A percentile compares a stretch with the other conserved stretches of the same genome.
These are phyloP conservation scores for Entelurus aequoreus DNA, from an alignment of 2,113 vertebrate genomes.

Conservation along the genomic window DNA sequence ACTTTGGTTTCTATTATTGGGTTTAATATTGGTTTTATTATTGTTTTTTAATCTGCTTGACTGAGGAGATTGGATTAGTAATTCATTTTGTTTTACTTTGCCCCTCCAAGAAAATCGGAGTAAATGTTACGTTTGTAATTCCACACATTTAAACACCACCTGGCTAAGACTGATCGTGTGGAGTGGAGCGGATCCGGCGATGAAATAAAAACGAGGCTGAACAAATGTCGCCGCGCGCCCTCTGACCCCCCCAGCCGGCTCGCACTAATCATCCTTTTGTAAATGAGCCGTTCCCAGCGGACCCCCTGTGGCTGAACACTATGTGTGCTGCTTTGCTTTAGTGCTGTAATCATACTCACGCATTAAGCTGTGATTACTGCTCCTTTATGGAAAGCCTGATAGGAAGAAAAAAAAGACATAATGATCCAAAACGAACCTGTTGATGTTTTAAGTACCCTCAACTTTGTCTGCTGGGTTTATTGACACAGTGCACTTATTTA, in stretches of 20 bases:
- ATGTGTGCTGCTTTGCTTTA: constrained; percentile 38
- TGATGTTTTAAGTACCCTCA: background rate
- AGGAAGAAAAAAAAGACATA: constrained; percentile 5
- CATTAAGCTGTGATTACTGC: constrained; percentile 53
- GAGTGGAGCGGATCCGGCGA: background rate
- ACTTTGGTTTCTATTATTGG: no score
- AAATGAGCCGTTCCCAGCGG: constrained; percentile 49
- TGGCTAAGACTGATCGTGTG: background rate
- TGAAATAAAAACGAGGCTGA: constrained; percentile 8
- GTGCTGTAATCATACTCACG: constrained; percentile 36
- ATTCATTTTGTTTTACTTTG: background rate
- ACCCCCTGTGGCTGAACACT: constrained; percentile 23
- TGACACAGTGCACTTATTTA: background rate
- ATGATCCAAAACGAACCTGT: constrained; percentile 2
- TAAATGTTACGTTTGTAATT: background rate
- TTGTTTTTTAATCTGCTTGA: no score
- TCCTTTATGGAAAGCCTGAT: constrained; percentile 29
- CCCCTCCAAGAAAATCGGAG: no score
- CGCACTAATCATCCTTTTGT: constrained; percentile 8
- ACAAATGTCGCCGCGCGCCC: background rate
- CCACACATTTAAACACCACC: background rate
- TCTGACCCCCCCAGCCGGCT: constrained; percentile 2
- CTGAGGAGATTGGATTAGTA: no score
- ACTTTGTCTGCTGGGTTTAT: background rate
- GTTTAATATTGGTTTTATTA: no score